Evolutionary conservation across 2,797 vertebrate species (phyloP), one percentile per base, ranked within the genome.

Genomic region (Staurois parvus): DNA sequence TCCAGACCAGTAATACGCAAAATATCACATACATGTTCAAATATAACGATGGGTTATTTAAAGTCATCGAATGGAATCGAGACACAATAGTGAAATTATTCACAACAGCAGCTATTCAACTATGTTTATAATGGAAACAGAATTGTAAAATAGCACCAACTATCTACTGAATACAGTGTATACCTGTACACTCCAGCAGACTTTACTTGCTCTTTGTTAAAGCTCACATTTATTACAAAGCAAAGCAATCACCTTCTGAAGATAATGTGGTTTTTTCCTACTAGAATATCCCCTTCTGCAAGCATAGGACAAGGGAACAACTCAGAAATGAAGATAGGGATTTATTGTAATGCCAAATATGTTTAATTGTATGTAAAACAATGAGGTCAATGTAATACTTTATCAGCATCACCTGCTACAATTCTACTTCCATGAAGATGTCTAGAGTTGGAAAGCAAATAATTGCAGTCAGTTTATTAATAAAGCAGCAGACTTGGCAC

Each of bases 291-390:
- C 15, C 2, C 24, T 21, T 28, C 21, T 30, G 8, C 12, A 80
- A 34, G 52, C 26, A 28, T 26, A 72, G 30, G 29, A 72, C 6
- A 37, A 40, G 32, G 30, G 34, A 70, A 56, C 8, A 8, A 9
- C 45, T 59, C 21, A 62, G 52, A 42, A 59, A 48, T 1, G 2
- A 19, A 37, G 26, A 56, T 21, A 7, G 56, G 15, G 48, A 72
- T 34, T 72, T 81, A 81, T 29, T 70, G 21, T 69, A 34, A 70
- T 34, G 29, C 45, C 28, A 56, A 80, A 34, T 40, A 40, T 62
- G 32, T 59, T 59, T 81, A 72, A 62, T 81, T 81, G 29, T 62
- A 62, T 81, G 37, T 62, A 72, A 59, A 72, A 81, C 45, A 81
- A 72, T 81, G 17, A 28, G 52, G 52, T 42, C 52, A 40, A 19